Evolutionary conservation across 2,888 invertebrate species (phyloP), one percentile per base, ranked within the genome.

Genomic region (Chymomyza amoena): DNA sequence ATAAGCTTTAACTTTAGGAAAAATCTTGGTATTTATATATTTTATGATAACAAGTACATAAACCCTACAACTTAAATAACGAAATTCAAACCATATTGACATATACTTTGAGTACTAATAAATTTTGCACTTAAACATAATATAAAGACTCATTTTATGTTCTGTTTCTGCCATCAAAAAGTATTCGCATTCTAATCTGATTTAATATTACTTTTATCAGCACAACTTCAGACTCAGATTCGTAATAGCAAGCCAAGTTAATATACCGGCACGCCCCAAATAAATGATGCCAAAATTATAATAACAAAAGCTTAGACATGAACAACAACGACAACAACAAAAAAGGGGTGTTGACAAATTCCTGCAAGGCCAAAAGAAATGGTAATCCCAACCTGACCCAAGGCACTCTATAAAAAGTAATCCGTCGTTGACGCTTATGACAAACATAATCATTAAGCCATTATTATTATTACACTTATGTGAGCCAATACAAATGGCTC

Each of bases 401-500:
- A 16, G 74, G 71, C 81, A 76, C 75, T 83, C 72, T 70, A 87
- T 87, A 75, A 80, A 73, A 71, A 60, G 72, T 66, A 73, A 79
- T 83, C 68, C 77, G 36, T 56, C 66, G 18, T 28, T 25, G 52
- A 45, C 54, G 73, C 80, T 81, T 85, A 77, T 87, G 81, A 81
- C 76, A 73, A 75, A 75, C 80, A 79, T 78, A 84, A 87, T 87
- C 88, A 84, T 84, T 84, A 84, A 78, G 78, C 75, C 80, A 76
- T 84, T 88, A 84, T 88, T 88, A 80, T 86, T 79, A 81, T 88
- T 73, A 80, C 84, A 84, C 81, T 77, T 77, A 70, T 73, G 78
- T 64, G 66, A 64, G 61, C 50, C 61, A 56, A 68, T 68, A 67
- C 54, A 75, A 68, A 57, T 64, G 61, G 57, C 57, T 28, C 20